phyloP scores from a whole-genome alignment of 2,797 vertebrate species.

The Lepilemur ruficaudatus region DNA sequence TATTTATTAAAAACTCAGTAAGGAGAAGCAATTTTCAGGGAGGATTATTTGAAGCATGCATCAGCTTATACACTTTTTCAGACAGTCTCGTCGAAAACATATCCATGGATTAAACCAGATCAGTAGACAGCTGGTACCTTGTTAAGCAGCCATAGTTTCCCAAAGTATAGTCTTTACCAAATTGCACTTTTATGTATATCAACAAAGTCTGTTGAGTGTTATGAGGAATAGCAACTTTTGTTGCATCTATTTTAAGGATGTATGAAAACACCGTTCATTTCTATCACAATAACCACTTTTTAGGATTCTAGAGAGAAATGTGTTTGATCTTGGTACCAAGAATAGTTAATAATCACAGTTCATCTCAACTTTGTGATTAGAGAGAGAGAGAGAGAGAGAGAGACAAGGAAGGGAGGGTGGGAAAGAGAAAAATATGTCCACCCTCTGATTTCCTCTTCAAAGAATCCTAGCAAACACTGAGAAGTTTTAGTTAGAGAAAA shows the following conservation, averaged over 20 bases:
- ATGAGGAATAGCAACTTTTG: background rate
- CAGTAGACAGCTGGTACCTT: conserved; percentile 18
- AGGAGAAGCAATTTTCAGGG: conserved; percentile 49
- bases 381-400: background rate
- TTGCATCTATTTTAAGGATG: background rate
- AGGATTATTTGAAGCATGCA: conserved; percentile 8
- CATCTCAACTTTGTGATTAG: background rate
- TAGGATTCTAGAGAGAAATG: conserved; percentile 10
- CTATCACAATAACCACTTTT: background rate
- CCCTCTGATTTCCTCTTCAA: background rate
- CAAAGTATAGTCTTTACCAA: conserved; percentile 14
- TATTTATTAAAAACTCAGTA: conserved; percentile 44
- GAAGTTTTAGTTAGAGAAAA: background rate
- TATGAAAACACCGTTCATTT: background rate
- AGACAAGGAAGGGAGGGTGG: rapidly evolving
- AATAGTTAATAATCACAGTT: background rate
- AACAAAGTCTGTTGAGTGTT: background rate
- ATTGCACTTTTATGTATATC: background rate
- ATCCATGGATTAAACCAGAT: conserved; percentile 44
- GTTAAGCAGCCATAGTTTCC: background rate
- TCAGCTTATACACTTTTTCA: background rate
- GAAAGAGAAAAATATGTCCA: background rate
- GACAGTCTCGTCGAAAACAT: conserved; percentile 12
- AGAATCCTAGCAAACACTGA: background rate
- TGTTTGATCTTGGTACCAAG: background rate